Conservation (phyloP, 2,888 invertebrate genomes). For the Netelia melanura region DNA sequence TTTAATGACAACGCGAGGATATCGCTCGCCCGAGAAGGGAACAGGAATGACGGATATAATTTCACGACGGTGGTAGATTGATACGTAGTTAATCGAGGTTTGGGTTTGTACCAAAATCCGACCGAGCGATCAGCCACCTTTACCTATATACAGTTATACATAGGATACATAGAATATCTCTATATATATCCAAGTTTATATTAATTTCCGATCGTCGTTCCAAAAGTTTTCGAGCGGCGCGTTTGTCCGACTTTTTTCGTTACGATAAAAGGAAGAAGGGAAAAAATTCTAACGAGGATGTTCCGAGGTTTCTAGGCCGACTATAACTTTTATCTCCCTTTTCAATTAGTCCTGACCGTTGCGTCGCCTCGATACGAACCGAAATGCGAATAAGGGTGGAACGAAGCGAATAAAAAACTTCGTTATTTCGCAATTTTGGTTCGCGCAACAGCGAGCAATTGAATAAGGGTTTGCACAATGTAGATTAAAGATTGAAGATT, state of each 20-base stretch:
- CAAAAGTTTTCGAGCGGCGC: slow-evolving; percentile 45
- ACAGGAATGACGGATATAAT: slow-evolving; percentile 1
- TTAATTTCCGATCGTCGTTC: slow-evolving; percentile 40
- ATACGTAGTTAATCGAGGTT: slow-evolving; percentile 29
- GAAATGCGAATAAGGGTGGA: not conserved
- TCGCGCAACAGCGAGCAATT: not conserved
- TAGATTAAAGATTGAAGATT: not conserved
- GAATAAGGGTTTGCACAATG: not conserved
- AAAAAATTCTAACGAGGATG: not conserved
- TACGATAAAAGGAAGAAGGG: not conserved
- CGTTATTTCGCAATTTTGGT: slow-evolving; percentile 11
- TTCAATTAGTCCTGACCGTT: slow-evolving; percentile 36
- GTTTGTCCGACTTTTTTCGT: slow-evolving; percentile 26
- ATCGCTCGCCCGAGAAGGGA: too few relatives aligned
- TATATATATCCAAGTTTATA: slow-evolving; percentile 11
- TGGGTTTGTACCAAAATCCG: slow-evolving; percentile 1
- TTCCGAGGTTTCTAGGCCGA: not conserved
- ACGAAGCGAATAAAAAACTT: slow-evolving; percentile 24
- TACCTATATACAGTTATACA: too few relatives aligned
- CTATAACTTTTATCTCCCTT: slow-evolving; percentile 35
- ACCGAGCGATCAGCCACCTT: not conserved
- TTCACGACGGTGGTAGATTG: slow-evolving; percentile 13
- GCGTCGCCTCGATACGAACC: slow-evolving; percentile 20
- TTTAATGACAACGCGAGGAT: too few relatives aligned
- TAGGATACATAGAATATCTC: too few relatives aligned